phyloP scores from a whole-genome alignment of 2,888 invertebrate genomes.

The Capitulum mitella region DNA sequence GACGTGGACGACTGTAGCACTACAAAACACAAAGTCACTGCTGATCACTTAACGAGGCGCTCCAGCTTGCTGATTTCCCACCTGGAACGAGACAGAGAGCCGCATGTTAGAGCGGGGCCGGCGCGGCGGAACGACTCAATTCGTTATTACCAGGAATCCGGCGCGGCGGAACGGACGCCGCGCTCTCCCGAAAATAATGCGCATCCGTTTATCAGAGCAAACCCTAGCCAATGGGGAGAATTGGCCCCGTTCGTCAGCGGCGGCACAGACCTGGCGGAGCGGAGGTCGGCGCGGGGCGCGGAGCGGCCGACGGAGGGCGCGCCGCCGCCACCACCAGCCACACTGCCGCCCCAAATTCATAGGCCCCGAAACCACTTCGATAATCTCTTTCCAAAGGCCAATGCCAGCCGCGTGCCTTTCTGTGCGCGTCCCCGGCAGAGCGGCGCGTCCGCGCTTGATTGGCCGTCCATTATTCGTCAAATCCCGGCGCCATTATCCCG shows the following conservation, averaged over 20 bases:
- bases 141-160: background rate
- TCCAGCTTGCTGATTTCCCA: slow-evolving; percentile 24
- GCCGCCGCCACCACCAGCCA: background rate
- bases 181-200: slow-evolving; percentile 1
- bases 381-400: slow-evolving; percentile 24
- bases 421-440: background rate
- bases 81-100: slow-evolving; percentile 12
- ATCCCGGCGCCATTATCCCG: slow-evolving; percentile 14
- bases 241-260: slow-evolving; percentile 10
- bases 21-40: slow-evolving; percentile 22
- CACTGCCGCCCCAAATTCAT: slow-evolving; percentile 23
- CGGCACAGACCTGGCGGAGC: background rate
- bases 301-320: background rate
- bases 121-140: background rate
- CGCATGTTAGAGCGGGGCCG: background rate
- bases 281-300: background rate
- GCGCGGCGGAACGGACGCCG: background rate
- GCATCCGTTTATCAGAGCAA: slow-evolving; percentile 19
- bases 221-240: slow-evolving; percentile 20
- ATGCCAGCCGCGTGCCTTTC: slow-evolving; percentile 13
- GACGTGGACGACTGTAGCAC: slow-evolving; percentile 11
- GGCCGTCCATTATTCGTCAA: slow-evolving; percentile 19
- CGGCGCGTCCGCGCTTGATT: slow-evolving; percentile 18
- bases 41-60: slow-evolving; percentile 10
- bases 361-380: slow-evolving; percentile 23